phyloP scores from a whole-genome alignment of 2,888 invertebrate genomes.

The Nemurella pictetii region DNA sequence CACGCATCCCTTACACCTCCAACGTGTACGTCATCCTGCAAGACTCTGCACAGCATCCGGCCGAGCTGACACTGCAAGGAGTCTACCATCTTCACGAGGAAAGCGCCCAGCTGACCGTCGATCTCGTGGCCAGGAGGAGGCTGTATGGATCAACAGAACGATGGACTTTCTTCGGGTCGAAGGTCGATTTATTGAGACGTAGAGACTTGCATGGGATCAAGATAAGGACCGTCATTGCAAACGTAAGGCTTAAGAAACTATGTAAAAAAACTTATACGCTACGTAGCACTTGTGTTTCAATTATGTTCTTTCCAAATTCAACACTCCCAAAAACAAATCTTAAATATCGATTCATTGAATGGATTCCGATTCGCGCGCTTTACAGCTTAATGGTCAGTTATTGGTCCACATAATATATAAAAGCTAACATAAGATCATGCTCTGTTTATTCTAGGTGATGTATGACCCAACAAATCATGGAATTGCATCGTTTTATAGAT shows the following conservation, averaged over 20 bases:
- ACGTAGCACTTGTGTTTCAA: no score
- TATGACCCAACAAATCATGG: neutral
- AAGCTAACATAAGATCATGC: no score
- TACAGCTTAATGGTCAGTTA: no score
- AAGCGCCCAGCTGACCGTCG: neutral
- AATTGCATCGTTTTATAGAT: neutral
- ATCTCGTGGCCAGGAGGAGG: neutral
- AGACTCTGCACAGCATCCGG: neutral
- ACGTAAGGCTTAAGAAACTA: no score
- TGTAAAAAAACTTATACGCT: no score
- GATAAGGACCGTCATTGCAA: neutral
- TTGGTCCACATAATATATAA: no score
- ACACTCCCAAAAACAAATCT: no score
- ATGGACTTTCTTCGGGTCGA: neutral
- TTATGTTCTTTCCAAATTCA: no score
- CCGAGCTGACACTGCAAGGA: neutral
- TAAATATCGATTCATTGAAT: no score
- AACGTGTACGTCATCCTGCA: conserved; percentile 1
- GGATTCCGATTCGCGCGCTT: no score
- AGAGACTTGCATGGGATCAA: neutral
- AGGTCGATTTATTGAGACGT: neutral
- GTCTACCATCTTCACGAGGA: neutral
- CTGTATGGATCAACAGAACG: neutral
- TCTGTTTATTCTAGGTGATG: neutral
- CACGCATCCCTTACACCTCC: neutral